Evolutionary conservation across 2,888 invertebrate species (phyloP).

Genomic region (Hybos culiciformis): DNA sequence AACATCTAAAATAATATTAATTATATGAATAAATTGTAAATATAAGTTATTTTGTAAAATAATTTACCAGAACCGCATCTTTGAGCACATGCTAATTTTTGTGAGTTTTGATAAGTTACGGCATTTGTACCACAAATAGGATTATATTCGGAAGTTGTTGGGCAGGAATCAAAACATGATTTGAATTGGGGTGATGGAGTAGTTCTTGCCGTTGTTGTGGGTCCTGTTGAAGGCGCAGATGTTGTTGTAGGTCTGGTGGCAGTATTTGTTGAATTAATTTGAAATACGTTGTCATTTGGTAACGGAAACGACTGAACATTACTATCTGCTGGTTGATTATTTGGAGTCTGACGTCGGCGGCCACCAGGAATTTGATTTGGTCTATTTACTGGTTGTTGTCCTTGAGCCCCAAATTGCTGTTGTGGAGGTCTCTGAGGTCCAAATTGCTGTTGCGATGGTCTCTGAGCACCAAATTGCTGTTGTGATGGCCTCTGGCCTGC

Average conservation of each 20-base stretch:
- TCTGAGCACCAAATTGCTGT: too few species aligned
- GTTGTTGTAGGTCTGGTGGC: background rate
- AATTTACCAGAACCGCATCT: constrained; percentile 13
- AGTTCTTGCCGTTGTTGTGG: background rate
- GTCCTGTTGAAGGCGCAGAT: background rate
- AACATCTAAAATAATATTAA: too few species aligned
- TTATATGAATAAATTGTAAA: background rate
- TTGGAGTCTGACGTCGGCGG: background rate
- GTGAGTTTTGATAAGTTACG: constrained; percentile 11
- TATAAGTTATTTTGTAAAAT: background rate
- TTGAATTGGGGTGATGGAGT: constrained; percentile 6
- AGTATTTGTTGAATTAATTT: too few species aligned
- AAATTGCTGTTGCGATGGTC: too few species aligned
- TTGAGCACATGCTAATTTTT: constrained; percentile 12
- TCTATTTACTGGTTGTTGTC: background rate
- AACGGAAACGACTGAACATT: too few species aligned
- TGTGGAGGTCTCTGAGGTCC: too few species aligned
- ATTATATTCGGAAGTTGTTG: constrained; percentile 15
- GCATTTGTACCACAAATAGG: constrained; percentile 15
- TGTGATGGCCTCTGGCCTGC: too few species aligned
- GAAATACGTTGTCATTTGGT: too few species aligned
- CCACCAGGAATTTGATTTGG: background rate
- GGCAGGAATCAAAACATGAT: constrained; percentile 9
- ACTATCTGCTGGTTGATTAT: too few species aligned
- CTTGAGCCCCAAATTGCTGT: too few species aligned